phyloP scores from a whole-genome alignment of 1,140 invertebrate genomes.

The Macrocentrus cingulum region DNA sequence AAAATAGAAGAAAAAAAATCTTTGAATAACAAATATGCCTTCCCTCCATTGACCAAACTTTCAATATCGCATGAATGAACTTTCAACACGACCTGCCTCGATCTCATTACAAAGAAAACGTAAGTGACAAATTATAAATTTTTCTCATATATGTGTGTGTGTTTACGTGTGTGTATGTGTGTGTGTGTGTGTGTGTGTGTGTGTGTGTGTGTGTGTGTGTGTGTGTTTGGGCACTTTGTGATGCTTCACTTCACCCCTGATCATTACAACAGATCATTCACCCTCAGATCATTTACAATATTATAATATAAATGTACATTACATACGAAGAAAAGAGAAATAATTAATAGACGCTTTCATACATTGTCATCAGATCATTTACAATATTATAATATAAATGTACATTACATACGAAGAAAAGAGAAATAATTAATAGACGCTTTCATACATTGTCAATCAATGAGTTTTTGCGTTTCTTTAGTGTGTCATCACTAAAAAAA shows the following conservation, averaged over 20 bases:
- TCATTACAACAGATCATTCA: too few relatives aligned
- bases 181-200: conserved; percentile 33
- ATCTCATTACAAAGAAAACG: too few relatives aligned
- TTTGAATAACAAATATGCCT: not conserved
- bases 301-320: conserved; percentile 47
- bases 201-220: conserved; percentile 42
- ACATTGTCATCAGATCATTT: conserved; percentile 45
- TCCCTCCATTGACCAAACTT: conserved; percentile 10
- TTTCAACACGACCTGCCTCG: conserved; percentile 12
- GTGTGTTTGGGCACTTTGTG: conserved; percentile 54
- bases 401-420: conserved; percentile 35
- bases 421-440: conserved; percentile 6
- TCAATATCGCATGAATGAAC: conserved; percentile 9
- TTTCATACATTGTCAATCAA: not conserved
- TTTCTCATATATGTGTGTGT: conserved; percentile 38
- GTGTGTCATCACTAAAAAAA: conserved; percentile 43
- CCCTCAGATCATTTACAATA: conserved; percentile 56
- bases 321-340: conserved; percentile 34
- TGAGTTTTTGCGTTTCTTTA: conserved; percentile 24
- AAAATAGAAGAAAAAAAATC: conserved; percentile 1
- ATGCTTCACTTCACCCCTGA: conserved; percentile 58
- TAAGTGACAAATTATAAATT: too few relatives aligned
- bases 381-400: conserved; percentile 50
- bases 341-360: conserved; percentile 1
- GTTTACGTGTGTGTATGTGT: conserved; percentile 38